phyloP scores from a whole-genome alignment of 2,888 invertebrate species.

The Noctua pronuba region DNA sequence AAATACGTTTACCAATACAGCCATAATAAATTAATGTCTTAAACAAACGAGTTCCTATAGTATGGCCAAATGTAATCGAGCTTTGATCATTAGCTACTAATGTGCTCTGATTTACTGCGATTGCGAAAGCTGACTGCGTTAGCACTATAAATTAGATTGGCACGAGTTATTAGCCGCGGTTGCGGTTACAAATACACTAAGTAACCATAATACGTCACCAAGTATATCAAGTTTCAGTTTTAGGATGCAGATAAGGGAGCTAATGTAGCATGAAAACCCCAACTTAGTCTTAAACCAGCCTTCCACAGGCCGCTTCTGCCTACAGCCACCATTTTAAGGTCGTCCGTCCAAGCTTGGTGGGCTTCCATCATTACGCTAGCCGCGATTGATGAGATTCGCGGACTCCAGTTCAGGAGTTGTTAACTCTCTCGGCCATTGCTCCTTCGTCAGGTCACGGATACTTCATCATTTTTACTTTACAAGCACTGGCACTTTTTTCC shows the following conservation, averaged over 20 bases:
- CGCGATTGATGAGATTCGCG: no score
- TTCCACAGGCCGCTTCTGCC: background rate
- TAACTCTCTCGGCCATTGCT: background rate
- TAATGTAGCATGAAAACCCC: background rate
- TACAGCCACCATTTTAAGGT: background rate
- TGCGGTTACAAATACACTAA: constrained; percentile 7
- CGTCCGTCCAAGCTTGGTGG: background rate
- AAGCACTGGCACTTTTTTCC: background rate
- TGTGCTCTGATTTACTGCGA: constrained; percentile 22
- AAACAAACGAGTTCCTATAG: background rate
- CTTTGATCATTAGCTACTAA: constrained; percentile 13
- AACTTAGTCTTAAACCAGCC: background rate
- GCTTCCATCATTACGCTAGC: background rate
- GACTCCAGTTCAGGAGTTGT: background rate
- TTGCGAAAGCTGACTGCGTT: constrained; percentile 9
- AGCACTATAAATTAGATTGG: constrained; percentile 40
- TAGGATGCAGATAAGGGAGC: background rate
- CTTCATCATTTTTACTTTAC: background rate
- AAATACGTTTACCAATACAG: no score
- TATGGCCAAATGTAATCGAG: background rate
- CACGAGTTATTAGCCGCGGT: constrained; percentile 41
- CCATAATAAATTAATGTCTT: background rate
- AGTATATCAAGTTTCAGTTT: no score
- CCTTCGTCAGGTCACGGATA: no score
- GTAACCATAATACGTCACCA: background rate